Evolutionary conservation across 1,140 invertebrate species (phyloP), one percentile per base, ranked within the genome.

Genomic region (Galleria mellonella): DNA sequence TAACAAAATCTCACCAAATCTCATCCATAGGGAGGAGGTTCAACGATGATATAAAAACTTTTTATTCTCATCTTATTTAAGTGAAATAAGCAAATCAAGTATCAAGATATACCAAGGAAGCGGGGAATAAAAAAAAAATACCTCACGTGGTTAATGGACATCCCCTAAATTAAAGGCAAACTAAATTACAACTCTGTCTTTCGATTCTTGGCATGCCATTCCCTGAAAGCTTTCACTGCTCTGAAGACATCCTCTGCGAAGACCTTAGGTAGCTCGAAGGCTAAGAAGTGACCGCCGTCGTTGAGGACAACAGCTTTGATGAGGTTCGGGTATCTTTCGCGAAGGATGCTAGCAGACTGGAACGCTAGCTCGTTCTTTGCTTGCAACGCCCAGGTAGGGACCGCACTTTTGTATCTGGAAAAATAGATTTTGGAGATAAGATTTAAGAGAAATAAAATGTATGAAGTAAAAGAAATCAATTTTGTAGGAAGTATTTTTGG

Each of bases 251-350:
- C 94, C 4, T 90, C 83, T 9, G 92, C 88, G 2, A 96, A 68
- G 0, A 91, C 50, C 49, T 90, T 51, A 0, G 94, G 95, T 43
- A 91, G 83, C 75, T 97, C 94, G 31, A 96, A 90, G 0, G 94
- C 94, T 2, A 93, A 89, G 73, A 97, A 97, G 72, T 97, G 96
- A 4, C 96, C 96, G 0, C 94, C 95, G 5, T 89, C 79, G 0
- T 76, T 63, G 4, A 72, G 8, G 0, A 65, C 58, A 1, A 86
- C 91, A 8, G 85, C 79, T 35, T 91, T 89, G 4, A 93, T 62
- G 0, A 94, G 58, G 62, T 94, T 92, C 1, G 62, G 54, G 61
- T 82, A 94, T 55, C 88, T 91, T 0, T 73, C 59, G 41, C 74
- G 73, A 2, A 94, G 42, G 0, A 91, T 45, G 1, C 64, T 83